phyloP scores from a whole-genome alignment of 2,113 vertebrate genomes.

The Edolisoma coerulescens region DNA sequence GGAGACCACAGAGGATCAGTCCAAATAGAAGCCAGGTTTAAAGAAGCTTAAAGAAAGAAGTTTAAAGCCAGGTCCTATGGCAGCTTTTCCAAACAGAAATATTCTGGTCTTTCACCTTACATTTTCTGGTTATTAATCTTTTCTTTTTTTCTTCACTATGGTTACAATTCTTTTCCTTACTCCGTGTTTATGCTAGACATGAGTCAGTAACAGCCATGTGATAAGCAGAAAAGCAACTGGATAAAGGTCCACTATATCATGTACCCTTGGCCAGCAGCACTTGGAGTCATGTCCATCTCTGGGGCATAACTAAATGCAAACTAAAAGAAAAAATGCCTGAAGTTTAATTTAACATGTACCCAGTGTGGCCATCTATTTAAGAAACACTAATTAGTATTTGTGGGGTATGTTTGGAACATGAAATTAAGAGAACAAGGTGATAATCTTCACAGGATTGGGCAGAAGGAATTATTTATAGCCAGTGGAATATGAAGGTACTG shows the following conservation, averaged over 20 bases:
- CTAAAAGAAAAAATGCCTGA: not conserved
- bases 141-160: not conserved
- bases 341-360: not conserved
- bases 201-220: not conserved
- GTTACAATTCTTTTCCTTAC: not conserved
- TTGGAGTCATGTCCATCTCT: not conserved
- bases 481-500: not conserved
- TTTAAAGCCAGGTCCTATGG: not conserved
- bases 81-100: conserved; percentile 27
- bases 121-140: not conserved
- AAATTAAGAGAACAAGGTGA: not conserved
- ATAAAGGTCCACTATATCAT: not conserved
- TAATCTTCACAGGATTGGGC: not conserved
- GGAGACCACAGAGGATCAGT: conserved; percentile 27
- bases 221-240: not conserved
- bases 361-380: not conserved
- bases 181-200: not conserved
- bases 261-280: not conserved
- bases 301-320: not conserved
- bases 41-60: not conserved
- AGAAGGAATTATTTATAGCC: not conserved
- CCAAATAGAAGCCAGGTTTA: conserved; percentile 48
- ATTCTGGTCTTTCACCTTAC: not conserved
- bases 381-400: not conserved
- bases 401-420: not conserved